These are phyloP conservation scores for Grantiella picta DNA, from an alignment of 2,113 vertebrate species.

Conservation along the genomic window DNA sequence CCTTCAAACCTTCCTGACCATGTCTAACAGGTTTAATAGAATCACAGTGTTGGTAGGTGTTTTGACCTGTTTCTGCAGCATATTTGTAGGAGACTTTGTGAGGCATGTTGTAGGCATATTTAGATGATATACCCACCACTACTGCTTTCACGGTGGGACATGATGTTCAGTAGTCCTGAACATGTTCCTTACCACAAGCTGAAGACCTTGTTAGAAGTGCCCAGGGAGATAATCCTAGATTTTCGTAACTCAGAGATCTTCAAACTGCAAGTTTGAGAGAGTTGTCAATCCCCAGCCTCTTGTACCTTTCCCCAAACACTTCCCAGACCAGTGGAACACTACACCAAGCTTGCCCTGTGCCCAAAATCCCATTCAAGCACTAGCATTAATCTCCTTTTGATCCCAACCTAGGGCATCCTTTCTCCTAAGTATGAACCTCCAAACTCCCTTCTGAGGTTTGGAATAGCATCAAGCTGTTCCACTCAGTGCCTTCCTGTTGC, in stretches of 20 bases:
- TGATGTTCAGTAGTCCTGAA: neutral
- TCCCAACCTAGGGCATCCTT: neutral
- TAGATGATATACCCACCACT: neutral
- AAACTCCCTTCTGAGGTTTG: neutral
- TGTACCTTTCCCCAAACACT: neutral
- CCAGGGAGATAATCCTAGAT: neutral
- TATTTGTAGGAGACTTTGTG: neutral
- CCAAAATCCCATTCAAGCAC: neutral
- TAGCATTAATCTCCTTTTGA: neutral
- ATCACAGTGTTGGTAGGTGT: neutral
- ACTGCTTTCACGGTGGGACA: neutral
- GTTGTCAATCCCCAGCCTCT: neutral
- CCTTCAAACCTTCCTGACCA: neutral
- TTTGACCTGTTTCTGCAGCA: neutral
- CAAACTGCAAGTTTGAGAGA: neutral
- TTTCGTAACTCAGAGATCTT: neutral
- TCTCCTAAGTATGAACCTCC: neutral
- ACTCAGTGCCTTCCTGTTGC: neutral
- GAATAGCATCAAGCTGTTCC: neutral
- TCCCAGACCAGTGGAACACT: neutral
- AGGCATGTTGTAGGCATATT: neutral
- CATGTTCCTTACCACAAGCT: neutral
- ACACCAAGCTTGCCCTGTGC: neutral
- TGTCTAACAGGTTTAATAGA: neutral
- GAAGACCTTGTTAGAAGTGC: neutral